Evolutionary conservation across 2,113 vertebrate genomes (phyloP).

Genomic region (Apistogramma diplotaenia): DNA sequence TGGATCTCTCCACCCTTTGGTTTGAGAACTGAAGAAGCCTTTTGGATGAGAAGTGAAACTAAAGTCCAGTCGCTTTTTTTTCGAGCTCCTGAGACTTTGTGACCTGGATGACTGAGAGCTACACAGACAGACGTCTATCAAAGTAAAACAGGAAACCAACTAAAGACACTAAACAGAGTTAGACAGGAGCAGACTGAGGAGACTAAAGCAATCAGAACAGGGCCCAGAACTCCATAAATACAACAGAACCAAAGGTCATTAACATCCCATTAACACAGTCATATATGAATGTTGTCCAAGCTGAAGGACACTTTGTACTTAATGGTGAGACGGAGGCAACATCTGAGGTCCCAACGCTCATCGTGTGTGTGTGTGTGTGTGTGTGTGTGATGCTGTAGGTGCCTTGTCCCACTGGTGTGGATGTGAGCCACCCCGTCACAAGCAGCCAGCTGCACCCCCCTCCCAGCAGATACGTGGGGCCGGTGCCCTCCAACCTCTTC

Average conservation of each 20-base stretch:
- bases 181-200: not conserved
- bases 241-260: not conserved
- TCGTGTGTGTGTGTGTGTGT: not conserved
- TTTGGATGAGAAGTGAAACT: too few species aligned
- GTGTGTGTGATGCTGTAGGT: constrained; percentile 39
- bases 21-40: too few species aligned
- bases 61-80: too few species aligned
- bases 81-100: too few species aligned
- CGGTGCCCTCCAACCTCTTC: constrained; percentile 84
- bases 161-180: not conserved
- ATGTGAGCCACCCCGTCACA: constrained; percentile 51
- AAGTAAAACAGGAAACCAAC: not conserved
- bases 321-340: not conserved
- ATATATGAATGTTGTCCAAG: not conserved
- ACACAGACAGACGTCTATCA: too few species aligned
- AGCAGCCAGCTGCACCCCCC: constrained; percentile 50
- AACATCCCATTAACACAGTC: not conserved
- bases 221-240: not conserved
- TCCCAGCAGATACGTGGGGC: constrained; percentile 36
- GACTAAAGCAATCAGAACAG: not conserved
- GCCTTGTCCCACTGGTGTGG: constrained; percentile 68
- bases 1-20: too few species aligned
- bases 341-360: not conserved
- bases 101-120: too few species aligned
- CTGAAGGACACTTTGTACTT: not conserved